A percentile compares a stretch with the other conserved stretches of the same genome.
These are phyloP conservation scores for Bradypus variegatus DNA, from an alignment of 2,797 vertebrate genomes.

Conservation along the genomic window DNA sequence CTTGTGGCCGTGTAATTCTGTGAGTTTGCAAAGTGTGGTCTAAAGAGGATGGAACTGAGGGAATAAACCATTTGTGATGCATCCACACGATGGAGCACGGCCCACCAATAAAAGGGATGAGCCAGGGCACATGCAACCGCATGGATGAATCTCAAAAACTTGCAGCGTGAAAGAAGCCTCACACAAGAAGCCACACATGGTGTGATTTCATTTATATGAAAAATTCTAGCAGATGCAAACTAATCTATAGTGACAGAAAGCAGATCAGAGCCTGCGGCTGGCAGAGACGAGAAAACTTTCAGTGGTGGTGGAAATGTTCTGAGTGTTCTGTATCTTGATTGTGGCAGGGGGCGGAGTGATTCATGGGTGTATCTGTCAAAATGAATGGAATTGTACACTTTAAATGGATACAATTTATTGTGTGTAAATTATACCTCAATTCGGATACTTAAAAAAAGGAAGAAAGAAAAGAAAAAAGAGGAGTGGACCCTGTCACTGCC, in stretches of 20 bases:
- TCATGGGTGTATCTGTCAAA: background rate
- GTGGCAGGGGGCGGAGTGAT: background rate
- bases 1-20: background rate
- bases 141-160: rapidly evolving
- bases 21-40: background rate
- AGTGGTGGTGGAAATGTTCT: background rate
- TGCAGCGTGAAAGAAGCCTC: rapidly evolving
- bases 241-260: background rate
- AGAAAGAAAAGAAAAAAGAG: background rate
- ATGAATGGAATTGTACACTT: background rate
- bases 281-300: too few species aligned
- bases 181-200: too few species aligned
- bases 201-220: background rate
- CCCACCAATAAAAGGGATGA: rapidly evolving
- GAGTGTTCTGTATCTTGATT: too few species aligned
- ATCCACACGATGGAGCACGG: rapidly evolving
- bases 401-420: background rate
- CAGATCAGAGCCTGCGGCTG: background rate
- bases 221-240: background rate
- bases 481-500: background rate
- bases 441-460: background rate
- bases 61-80: background rate
- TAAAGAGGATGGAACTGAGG: background rate
- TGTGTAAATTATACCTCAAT: background rate
- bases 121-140: rapidly evolving